These are phyloP conservation scores for Drosophila nr. medialis DNA, from an alignment of 2,888 invertebrate genomes.

Conservation along the genomic window DNA sequence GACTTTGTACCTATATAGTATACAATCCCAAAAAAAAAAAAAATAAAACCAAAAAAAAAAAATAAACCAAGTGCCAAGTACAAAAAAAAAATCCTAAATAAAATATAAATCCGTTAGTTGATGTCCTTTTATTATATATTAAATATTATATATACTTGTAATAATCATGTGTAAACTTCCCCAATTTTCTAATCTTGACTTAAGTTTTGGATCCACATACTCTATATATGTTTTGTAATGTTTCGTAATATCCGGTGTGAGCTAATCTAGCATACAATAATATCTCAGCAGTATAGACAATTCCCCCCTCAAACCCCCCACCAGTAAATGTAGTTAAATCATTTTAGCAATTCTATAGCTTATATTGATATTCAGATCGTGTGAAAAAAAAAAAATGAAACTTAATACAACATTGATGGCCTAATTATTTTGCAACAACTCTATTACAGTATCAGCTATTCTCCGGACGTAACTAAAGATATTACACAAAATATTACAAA, in stretches of 20 bases:
- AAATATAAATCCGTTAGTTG: conserved; percentile 30
- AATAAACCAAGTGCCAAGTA: conserved; percentile 44
- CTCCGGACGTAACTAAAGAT: conserved; percentile 87
- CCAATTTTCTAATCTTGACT: conserved; percentile 27
- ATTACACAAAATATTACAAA: conserved; percentile 41
- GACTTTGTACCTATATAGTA: conserved; percentile 48
- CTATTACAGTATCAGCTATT: conserved; percentile 89
- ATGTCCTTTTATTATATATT: conserved; percentile 47
- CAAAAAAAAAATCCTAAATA: conserved; percentile 40
- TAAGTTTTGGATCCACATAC: conserved; percentile 27
- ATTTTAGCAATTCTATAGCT: conserved; percentile 39
- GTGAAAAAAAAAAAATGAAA: conserved; percentile 36
- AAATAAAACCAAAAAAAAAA: background rate
- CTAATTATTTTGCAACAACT: conserved; percentile 83
- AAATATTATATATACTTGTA: conserved; percentile 21
- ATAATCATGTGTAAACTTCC: conserved; percentile 34
- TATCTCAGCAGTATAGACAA: conserved; percentile 24
- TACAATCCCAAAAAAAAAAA: conserved; percentile 6
- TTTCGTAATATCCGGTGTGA: conserved; percentile 47
- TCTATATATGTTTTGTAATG: conserved; percentile 37
- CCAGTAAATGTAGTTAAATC: conserved; percentile 38
- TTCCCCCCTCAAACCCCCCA: background rate
- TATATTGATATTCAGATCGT: conserved; percentile 47
- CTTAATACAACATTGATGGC: conserved; percentile 64
- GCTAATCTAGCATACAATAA: conserved; percentile 19